Base-by-base conservation (phyloP, 92 coral and sea anemone genomes). In the Phenganax subtilis region DNA sequence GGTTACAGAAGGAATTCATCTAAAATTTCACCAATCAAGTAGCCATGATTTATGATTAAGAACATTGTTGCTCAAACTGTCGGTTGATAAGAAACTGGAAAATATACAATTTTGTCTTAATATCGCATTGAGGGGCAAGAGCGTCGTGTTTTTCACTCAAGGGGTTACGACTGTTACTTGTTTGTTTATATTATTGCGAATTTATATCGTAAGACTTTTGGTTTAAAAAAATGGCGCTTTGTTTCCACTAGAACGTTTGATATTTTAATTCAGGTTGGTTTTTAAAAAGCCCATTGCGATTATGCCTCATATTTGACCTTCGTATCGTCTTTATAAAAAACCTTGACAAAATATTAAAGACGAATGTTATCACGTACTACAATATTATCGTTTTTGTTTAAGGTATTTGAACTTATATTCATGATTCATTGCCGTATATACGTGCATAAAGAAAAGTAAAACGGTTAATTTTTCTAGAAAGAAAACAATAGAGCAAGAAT, bases 151-250 rank as follows among this genome's bases (percentile, higher is more conserved):
- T 37, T 2, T 37, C 47, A 37, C 47, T 37, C 47, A 37, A 37
- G 2, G 47, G 47, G 47, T 37, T 37, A 37, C 9, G 47, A 68
- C 47, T 51, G 30, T 30, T 53, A 10, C 54, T 68, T 52, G 16
- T 68, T 68, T 68, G 73, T 68, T 68, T 68, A 68, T 52, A 68
- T 68, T 68, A 29, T 68, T 68, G 47, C 52, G 47, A 68, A 68
- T 68, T 29, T 0, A 68, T 29, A 29, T 68, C 54, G 6, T 7
- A 20, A 20, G 37, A n/a, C 70, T 28, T 30, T 68, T 27, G 53
- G 70, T 6, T 44, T 20, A 20, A 61, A 68, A 68, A 68, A 68
- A 7, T 0, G 10, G 20, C 47, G n/a, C 73, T 30, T 30, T 68
- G 9, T 37, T 12, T 3, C 20, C 4, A 11, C 73, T 68, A 68